Evolutionary conservation across 2,888 invertebrate species (phyloP), one percentile per base, ranked within the genome.

Genomic region (Trachelus iudaicus): DNA sequence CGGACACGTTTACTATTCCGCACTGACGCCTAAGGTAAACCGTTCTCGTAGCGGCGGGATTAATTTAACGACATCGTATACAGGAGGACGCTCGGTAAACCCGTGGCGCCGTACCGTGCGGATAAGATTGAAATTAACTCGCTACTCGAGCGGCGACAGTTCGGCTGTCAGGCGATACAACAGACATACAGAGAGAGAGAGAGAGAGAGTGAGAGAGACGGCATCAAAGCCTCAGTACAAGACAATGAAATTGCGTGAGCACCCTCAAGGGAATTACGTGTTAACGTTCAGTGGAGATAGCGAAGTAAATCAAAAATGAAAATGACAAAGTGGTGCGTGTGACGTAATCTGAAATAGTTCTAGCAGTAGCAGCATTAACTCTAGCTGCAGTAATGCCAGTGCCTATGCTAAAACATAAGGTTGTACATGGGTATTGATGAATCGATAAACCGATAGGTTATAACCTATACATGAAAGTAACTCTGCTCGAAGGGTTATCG

Each of bases 401-500:
- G 31, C 73, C 73, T 73, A 76, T 35, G 76, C 37, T 56, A 75
- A 73, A 76, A 77, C 77, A 80, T 80, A 76, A 75, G 34, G 77
- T 76, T 77, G 79, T 77, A 79, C 30, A 76, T 56, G 69, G 76
- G 30, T 69, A 75, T 78, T 80, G 77, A 69, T 40, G 79, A 84
- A 86, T 86, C 85, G 84, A 86, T 86, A 86, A 85, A 83, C 81
- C 82, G 82, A 83, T 85, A 81, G 76, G 71, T 69, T n/a, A 77
- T 79, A 76, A 73, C 73, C 69, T 69, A 79, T 75, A 76, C 75
- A 71, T 34, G 33, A 33, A 68, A 68, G 73, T 75, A 56, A 9
- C 56, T 56, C 9, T 9, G 23, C 23, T 40, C 56, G 56, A 9
- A 56, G 23, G 56, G 9, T 56, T 56, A 56, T 9, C 56, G 56